A percentile compares a stretch with the other conserved stretches of the same genome.
These are phyloP conservation scores for Zonitis immaculata DNA, from an alignment of 2,888 invertebrate genomes.

Conservation along the genomic window DNA sequence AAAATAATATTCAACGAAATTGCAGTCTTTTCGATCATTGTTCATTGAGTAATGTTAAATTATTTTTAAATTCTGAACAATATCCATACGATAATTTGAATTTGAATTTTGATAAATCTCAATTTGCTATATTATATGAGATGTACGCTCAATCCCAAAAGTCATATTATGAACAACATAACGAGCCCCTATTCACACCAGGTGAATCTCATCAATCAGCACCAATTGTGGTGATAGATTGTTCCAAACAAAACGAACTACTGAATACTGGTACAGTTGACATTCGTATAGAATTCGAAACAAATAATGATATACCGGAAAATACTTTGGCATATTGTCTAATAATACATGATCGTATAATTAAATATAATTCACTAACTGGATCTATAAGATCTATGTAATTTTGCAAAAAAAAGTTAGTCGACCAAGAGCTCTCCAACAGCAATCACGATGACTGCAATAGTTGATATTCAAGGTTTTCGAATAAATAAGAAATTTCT, in stretches of 20 bases:
- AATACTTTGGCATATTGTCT: constrained; percentile 30
- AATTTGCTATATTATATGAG: constrained; percentile 29
- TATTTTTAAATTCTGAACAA: constrained; percentile 39
- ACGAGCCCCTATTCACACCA: constrained; percentile 16
- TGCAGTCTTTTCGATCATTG: constrained; percentile 28
- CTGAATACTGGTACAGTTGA: constrained; percentile 23
- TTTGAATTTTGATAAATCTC: constrained; percentile 29
- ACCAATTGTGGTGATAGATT: constrained; percentile 16
- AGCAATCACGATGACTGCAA: not conserved
- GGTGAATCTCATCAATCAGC: constrained; percentile 9
- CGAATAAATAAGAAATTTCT: not conserved
- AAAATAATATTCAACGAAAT: constrained; percentile 29
- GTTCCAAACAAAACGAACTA: constrained; percentile 18
- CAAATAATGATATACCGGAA: constrained; percentile 16
- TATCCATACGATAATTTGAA: constrained; percentile 41
- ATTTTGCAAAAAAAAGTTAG: not conserved
- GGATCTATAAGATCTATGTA: constrained; percentile 13
- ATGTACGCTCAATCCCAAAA: constrained; percentile 30
- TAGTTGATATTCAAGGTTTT: not conserved
- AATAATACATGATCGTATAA: constrained; percentile 27
- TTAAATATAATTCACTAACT: constrained; percentile 22
- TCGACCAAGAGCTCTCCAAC: not conserved
- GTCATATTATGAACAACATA: constrained; percentile 22
- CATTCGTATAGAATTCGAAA: constrained; percentile 22
- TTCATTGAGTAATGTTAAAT: constrained; percentile 36